Conservation (phyloP, 2,888 invertebrate species). For the Orgyia antiqua region DNA sequence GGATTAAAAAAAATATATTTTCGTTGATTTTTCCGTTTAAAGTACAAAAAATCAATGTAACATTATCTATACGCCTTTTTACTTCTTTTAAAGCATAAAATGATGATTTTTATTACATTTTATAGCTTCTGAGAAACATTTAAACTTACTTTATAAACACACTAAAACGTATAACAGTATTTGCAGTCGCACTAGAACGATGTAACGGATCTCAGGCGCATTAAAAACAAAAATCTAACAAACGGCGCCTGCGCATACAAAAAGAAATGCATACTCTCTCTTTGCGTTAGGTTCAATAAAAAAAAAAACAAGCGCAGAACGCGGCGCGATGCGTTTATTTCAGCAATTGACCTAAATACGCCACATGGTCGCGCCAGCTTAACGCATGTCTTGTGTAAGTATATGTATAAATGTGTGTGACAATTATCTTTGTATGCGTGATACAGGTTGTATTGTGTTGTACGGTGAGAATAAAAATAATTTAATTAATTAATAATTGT, state of each 20-base stretch:
- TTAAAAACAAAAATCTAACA: conserved; percentile 29
- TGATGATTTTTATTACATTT: no score
- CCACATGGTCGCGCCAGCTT: conserved; percentile 56
- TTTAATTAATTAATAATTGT: conserved; percentile 11
- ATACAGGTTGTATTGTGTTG: conserved; percentile 43
- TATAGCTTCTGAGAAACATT: conserved; percentile 3
- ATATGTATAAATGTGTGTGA: conserved; percentile 28
- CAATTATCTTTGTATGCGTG: conserved; percentile 30
- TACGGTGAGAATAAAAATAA: conserved; percentile 30
- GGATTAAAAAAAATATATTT: no score
- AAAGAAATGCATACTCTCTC: conserved; percentile 41
- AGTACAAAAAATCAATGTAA: no score
- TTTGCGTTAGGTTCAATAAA: conserved; percentile 36
- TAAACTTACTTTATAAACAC: conserved; percentile 1
- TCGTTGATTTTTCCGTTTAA: no score
- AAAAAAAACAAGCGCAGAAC: conserved; percentile 29
- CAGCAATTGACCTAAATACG: conserved; percentile 70
- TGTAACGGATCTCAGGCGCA: conserved; percentile 22
- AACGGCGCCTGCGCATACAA: conserved; percentile 37
- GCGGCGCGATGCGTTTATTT: conserved; percentile 55
- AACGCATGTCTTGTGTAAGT: conserved; percentile 35
- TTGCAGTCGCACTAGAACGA: conserved; percentile 13
- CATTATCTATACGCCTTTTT: no score
- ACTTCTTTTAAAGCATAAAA: no score
- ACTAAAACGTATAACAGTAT: conserved; percentile 11